These are phyloP conservation scores for Sebastes trivittatus DNA, from an alignment of 2,797 vertebrate species.

Conservation along the genomic window DNA sequence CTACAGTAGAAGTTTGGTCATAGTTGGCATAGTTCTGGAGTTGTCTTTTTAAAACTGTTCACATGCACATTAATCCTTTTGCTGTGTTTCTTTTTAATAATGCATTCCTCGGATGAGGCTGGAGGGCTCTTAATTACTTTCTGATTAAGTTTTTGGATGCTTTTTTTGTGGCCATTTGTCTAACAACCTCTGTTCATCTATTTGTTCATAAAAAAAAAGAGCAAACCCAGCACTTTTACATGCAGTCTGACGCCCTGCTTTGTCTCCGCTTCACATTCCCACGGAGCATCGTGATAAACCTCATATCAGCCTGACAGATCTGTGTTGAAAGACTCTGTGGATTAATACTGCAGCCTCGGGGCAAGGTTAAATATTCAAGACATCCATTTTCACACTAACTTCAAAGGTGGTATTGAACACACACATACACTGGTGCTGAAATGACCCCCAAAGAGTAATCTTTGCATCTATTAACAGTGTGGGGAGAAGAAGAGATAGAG, in stretches of 20 bases:
- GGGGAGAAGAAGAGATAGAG: neutral
- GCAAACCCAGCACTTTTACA: neutral
- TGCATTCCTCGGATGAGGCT: neutral
- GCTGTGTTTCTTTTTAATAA: neutral
- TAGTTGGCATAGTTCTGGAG: neutral
- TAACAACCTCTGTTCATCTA: neutral
- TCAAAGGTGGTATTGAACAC: slow-evolving; percentile 29
- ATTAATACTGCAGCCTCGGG: slow-evolving; percentile 49
- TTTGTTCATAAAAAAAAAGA: neutral
- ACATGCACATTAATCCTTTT: neutral
- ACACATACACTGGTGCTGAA: neutral
- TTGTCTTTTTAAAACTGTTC: neutral
- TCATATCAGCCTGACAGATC: slow-evolving; percentile 27
- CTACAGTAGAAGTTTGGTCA: neutral
- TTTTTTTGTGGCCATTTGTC: neutral
- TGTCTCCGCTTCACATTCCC: neutral
- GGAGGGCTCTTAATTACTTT: slow-evolving; percentile 13
- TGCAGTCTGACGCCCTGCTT: neutral
- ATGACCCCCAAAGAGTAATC: neutral
- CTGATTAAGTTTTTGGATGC: slow-evolving; percentile 6
- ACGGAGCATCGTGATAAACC: neutral
- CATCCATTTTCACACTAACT: slow-evolving; percentile 56
- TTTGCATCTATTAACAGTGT: neutral
- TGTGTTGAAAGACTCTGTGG: slow-evolving; percentile 16
- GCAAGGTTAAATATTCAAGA: slow-evolving; percentile 65